A percentile compares a stretch with the other conserved stretches of the same genome.
Conservation (phyloP, 2,888 invertebrate species). For the Lithodes maja region DNA sequence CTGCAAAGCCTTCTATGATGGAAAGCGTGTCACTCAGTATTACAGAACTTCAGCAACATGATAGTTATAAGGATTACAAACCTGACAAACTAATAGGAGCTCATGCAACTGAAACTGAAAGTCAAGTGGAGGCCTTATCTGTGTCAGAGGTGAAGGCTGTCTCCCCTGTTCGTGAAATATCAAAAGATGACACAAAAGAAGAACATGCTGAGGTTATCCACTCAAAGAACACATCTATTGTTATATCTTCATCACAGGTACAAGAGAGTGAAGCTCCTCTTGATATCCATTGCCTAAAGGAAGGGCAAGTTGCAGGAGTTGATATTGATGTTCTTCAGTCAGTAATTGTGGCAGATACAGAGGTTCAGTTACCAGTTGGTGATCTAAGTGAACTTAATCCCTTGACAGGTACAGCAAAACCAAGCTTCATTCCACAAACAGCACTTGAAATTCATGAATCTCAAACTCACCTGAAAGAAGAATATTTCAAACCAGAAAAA, state of each 20-base stretch:
- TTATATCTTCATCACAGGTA: conserved; percentile 52
- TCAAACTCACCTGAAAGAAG: conserved; percentile 59
- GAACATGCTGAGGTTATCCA: conserved; percentile 57
- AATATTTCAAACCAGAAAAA: conserved; percentile 52
- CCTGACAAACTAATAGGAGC: conserved; percentile 42
- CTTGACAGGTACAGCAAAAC: conserved; percentile 44
- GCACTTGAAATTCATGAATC: conserved; percentile 62
- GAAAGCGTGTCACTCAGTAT: conserved; percentile 53
- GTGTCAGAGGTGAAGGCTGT: conserved; percentile 56
- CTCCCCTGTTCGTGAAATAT: conserved; percentile 47
- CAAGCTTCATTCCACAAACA: conserved; percentile 56
- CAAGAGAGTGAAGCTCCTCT: conserved; percentile 57
- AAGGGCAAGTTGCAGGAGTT: conserved; percentile 31
- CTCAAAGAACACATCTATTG: conserved; percentile 49
- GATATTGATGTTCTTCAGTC: conserved; percentile 43
- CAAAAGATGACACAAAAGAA: conserved; percentile 28
- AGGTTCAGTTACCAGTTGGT: conserved; percentile 52
- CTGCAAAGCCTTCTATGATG: conserved; percentile 47
- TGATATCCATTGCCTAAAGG: conserved; percentile 41
- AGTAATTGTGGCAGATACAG: conserved; percentile 53
- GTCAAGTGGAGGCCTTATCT: conserved; percentile 50
- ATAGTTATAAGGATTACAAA: conserved; percentile 52
- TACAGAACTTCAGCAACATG: conserved; percentile 49
- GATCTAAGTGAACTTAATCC: conserved; percentile 32
- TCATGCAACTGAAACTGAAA: conserved; percentile 53